A percentile compares a stretch with the other conserved stretches of the same genome.
Conservation (phyloP, 1,140 invertebrate genomes). For the Drusus annulatus region DNA sequence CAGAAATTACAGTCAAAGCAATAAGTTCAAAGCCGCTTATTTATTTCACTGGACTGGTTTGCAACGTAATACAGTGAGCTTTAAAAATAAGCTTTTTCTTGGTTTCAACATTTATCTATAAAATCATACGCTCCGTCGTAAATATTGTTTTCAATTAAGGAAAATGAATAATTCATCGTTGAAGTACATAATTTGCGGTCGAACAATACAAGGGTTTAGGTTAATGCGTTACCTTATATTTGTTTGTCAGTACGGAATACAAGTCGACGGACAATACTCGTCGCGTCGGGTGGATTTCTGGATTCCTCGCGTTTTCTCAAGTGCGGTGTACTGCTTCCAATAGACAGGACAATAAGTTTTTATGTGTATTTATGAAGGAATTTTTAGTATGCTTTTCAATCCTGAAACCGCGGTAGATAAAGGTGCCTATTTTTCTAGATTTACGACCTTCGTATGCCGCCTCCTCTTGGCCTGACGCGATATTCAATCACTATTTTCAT, state of each 20-base stretch:
- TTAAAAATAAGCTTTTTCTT: not conserved
- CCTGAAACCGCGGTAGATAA: conserved; percentile 18
- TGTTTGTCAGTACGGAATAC: not conserved
- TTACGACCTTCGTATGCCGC: conserved; percentile 13
- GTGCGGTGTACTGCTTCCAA: not conserved
- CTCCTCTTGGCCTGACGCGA: not conserved
- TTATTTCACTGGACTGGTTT: too few species aligned
- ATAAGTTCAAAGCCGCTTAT: too few species aligned
- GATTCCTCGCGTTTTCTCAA: conserved; percentile 4
- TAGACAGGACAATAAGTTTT: conserved; percentile 33
- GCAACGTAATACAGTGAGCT: too few species aligned
- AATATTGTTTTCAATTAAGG: conserved; percentile 10
- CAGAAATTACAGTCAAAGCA: too few species aligned
- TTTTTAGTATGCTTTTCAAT: conserved; percentile 11
- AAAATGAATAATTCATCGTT: conserved; percentile 19
- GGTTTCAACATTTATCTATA: conserved; percentile 12
- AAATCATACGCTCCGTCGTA: not conserved
- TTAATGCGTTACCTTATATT: not conserved
- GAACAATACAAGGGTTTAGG: not conserved
- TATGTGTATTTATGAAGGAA: conserved; percentile 16
- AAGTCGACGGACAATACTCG: conserved; percentile 1
- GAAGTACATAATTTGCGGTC: conserved; percentile 1
- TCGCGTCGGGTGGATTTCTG: not conserved
- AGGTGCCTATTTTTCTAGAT: conserved; percentile 39
- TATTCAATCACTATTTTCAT: conserved; percentile 40